Evolutionary conservation across 2,113 vertebrate genomes (phyloP), one percentile per base, ranked within the genome.

Genomic region (Gila orcuttii): DNA sequence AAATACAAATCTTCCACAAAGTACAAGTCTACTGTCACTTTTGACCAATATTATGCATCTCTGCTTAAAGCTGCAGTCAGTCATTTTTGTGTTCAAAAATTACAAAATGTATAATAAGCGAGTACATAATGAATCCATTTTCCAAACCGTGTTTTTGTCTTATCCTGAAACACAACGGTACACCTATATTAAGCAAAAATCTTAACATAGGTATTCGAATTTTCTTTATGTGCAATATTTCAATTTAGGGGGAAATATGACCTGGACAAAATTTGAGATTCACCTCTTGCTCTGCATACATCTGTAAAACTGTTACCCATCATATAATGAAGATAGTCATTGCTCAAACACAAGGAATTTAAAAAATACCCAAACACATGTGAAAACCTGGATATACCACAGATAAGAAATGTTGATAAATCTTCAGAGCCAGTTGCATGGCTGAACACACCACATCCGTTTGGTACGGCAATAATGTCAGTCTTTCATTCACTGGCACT

Each of bases 401-500:
- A 28, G 78, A 80, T 25, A 15, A 47, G 23, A 76, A 42, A 45
- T 75, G 69, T 9, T 68, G 42, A 81, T 74, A 15, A 83, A 74
- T 74, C 33, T 42, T 83, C 68, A 55, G 36, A 19, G 42, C 52
- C 73, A 28, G 25, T 21, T 64, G 19, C 3, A 12, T 64, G 13
- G 57, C 28, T 64, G 25, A 62, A 66, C 42, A 52, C 42, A 64
- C 10, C 17, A 76, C 3, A 6, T 39, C 13, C 59, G 89, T 91
- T 91, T 93, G 91, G 85, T 82, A 81, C 79, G 90, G 82, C 92
- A 90, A 93, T 91, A 87, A 88, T 60, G 89, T 87, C 92, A 90
- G 92, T 90, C 90, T 92, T 89, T 88, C 71, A 78, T 86, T 57
- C 86, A 50, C 88, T 87, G 87, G 64, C 86, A 83, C 73, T 62